phyloP scores from a whole-genome alignment of 2,888 invertebrate species.

The Eupelmus urozonus region DNA sequence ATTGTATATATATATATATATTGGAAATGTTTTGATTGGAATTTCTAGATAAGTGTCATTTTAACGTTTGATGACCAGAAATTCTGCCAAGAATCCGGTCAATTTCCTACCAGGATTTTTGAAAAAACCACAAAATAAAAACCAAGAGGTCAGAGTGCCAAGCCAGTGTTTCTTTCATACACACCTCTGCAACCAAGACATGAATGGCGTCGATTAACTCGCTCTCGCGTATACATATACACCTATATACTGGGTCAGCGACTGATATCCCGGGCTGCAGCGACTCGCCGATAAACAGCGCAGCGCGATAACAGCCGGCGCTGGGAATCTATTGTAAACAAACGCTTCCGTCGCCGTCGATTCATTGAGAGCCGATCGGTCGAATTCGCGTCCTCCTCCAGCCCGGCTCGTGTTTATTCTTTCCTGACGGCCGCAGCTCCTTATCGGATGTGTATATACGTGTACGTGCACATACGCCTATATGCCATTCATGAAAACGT shows the following conservation, averaged over 20 bases:
- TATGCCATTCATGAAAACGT: constrained; percentile 44
- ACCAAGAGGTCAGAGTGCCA: constrained; percentile 32
- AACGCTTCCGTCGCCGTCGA: constrained; percentile 64
- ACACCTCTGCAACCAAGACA: no score
- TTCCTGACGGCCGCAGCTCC: constrained; percentile 9
- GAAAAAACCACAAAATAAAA: no score
- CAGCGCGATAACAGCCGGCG: constrained; percentile 52
- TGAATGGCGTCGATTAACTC: no score
- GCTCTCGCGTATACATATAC: background rate
- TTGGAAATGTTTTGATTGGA: no score
- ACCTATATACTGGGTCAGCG: constrained; percentile 35
- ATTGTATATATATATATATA: no score
- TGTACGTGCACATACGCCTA: background rate
- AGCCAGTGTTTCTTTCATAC: background rate
- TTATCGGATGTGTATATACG: constrained; percentile 14
- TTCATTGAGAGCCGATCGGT: constrained; percentile 47
- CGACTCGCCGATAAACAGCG: constrained; percentile 59
- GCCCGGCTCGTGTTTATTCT: constrained; percentile 30
- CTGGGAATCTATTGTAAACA: constrained; percentile 67
- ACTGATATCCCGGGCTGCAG: constrained; percentile 32
- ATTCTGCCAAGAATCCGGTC: no score
- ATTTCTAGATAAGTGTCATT: no score
- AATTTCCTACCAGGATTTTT: no score
- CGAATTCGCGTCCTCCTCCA: background rate
- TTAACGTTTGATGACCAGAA: no score